Base-by-base conservation (phyloP, 2,113 vertebrate genomes). In the Oceanodroma tethys region DNA sequence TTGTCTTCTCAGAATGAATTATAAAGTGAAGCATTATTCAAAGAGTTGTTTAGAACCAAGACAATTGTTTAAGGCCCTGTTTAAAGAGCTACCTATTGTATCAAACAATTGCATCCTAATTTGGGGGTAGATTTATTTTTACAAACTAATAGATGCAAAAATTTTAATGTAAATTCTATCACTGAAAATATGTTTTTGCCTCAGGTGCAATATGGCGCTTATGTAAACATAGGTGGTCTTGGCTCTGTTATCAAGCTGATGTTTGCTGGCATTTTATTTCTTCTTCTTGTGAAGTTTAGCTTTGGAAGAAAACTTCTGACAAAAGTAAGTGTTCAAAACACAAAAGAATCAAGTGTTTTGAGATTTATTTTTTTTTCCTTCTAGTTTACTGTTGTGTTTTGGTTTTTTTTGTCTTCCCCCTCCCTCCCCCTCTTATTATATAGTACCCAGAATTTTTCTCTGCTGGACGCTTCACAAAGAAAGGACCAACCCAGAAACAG, bases 361-460 rank as follows among this genome's bases (percentile, higher is more conserved):
- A 79, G 25, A 27, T 0, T 56, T n/a, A n/a, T n/a, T 5, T 75
- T 73, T 47, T 3, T 19, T 32, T 47, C 16, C 17, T 52, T 78
- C 45, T 81, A 45, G 38, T 60, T 93, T 68, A 96, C 36, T 97
- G 22, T 68, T 53, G 26, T 83, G 8, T 40, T 20, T 27, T 34
- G 9, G 25, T 30, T 7, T 36, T 18, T 11, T 48, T 16, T n/a
- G 2, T 3, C 6, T 9, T 13, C 22, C 8, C 48, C 7, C 5
- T 19, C 32, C 13, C 20, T 8, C 7, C 9, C 16, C 2, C 5
- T 2, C 11, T 30, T 29, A 3, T 53, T 50, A 13, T 79, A 29
- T 70, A 99, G 99, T 98, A 99, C 93, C 99, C 99, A 1, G 98
- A 98, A 97, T 98, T 99, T 91, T 99, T 99, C 98, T 99, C 99